Base-by-base conservation (phyloP, 2,113 vertebrate species). In the Apeltes quadracus region DNA sequence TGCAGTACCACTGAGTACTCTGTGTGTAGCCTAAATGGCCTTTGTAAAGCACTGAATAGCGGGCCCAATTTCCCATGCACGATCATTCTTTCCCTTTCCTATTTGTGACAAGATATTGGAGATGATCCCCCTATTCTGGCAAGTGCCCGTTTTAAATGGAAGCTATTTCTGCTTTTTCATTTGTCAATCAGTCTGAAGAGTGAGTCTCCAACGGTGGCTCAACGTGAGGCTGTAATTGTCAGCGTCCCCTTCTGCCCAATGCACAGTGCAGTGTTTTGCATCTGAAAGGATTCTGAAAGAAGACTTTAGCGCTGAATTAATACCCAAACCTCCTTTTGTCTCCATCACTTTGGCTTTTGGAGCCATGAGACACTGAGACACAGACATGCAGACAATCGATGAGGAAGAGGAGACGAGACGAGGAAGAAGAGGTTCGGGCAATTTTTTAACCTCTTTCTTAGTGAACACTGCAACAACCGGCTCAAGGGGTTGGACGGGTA, bases 111-210 rank as follows among this genome's bases (percentile, higher is more conserved):
- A 87, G 88, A 91, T 93, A 91, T 87, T 86, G 80, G 69, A 89
- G 83, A 92, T 90, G 87, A 91, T 91, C 87, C 77, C 69, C 64
- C 82, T 75, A 77, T 90, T 89, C 82, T 81, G 76, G 68, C 78
- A 77, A 81, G 75, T 78, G 81, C 80, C 88, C 62, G 39, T 89
- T 92, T 84, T 84, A 85, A 90, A 91, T 83, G 80, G 87, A 88
- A 80, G 83, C 90, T 82, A 86, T 92, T 90, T 89, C 81, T 68
- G 76, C 84, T 75, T 84, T 91, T 93, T 93, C 90, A 90, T 92
- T 94, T 92, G 92, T 94, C 93, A 93, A 84, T 94, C 91, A 92
- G 79, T 46, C 66, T 82, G 82, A 86, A 88, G 77, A 75, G 90
- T 67, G 84, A 80, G 78, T 82, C 80, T 86, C 86, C 70, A 56